Evolutionary conservation across 1,140 invertebrate species (phyloP).

Genomic region (Ridgeia piscesae): DNA sequence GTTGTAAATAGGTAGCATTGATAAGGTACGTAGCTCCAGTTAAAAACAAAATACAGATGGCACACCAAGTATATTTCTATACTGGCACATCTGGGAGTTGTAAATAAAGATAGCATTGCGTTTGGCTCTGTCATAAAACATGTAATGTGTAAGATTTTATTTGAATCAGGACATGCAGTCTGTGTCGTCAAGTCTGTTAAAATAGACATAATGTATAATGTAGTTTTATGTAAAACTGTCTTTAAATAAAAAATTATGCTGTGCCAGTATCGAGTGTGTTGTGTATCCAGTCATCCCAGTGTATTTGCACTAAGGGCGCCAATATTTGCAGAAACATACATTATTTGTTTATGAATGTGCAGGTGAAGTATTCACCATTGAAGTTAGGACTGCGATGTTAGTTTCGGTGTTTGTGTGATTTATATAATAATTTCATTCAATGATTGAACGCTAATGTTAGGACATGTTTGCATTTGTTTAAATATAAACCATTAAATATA

Average conservation of each 20-base stretch:
- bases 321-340: neutral
- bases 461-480: neutral
- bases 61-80: too few relatives aligned
- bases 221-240: too few relatives aligned
- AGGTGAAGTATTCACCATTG: neutral
- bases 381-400: neutral
- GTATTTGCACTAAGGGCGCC: neutral
- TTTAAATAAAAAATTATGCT: neutral
- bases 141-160: too few relatives aligned
- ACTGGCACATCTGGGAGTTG: too few relatives aligned
- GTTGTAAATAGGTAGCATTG: too few relatives aligned
- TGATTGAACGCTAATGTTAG: neutral
- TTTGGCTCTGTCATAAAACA: too few relatives aligned
- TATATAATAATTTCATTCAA: neutral
- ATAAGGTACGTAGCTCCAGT: too few relatives aligned
- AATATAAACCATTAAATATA: neutral
- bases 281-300: neutral
- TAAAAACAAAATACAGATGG: too few relatives aligned
- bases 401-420: neutral
- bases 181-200: too few relatives aligned
- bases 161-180: too few relatives aligned
- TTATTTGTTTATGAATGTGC: neutral
- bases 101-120: too few relatives aligned
- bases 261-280: neutral
- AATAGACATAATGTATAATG: too few relatives aligned